Conservation (phyloP, 2,797 vertebrate species). For the Sphenodon punctatus region DNA sequence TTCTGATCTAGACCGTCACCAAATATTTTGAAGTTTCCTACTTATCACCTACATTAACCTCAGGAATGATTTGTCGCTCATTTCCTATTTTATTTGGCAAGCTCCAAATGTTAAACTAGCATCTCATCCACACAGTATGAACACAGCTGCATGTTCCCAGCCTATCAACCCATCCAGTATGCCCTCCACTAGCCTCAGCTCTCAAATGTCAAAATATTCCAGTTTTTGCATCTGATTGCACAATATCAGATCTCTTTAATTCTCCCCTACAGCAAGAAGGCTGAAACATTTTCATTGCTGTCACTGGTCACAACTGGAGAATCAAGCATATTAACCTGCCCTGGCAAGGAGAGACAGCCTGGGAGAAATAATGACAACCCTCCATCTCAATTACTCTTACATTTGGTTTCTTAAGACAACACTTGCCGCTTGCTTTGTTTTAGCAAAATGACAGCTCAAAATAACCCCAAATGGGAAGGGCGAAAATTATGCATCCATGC, state of each 20-base stretch:
- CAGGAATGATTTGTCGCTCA: fast-evolving
- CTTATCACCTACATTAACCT: neutral
- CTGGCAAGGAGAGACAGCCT: neutral
- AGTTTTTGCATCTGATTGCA: neutral
- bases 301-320: neutral
- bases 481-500: neutral
- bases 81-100: neutral
- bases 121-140: fast-evolving
- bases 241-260: fast-evolving
- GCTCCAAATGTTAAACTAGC: neutral
- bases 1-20: neutral
- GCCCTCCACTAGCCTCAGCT: fast-evolving
- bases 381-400: neutral
- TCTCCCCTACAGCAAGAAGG: fast-evolving
- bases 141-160: neutral
- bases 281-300: fast-evolving
- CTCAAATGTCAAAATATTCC: fast-evolving
- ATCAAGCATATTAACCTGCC: fast-evolving
- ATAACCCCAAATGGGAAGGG: neutral
- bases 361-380: neutral
- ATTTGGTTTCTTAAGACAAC: too few relatives aligned
- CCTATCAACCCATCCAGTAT: neutral
- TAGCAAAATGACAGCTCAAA: neutral
- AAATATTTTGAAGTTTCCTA: neutral
- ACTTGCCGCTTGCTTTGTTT: too few relatives aligned